phyloP scores from a whole-genome alignment of 2,888 invertebrate genomes.

The Temnothorax unifasciatus region DNA sequence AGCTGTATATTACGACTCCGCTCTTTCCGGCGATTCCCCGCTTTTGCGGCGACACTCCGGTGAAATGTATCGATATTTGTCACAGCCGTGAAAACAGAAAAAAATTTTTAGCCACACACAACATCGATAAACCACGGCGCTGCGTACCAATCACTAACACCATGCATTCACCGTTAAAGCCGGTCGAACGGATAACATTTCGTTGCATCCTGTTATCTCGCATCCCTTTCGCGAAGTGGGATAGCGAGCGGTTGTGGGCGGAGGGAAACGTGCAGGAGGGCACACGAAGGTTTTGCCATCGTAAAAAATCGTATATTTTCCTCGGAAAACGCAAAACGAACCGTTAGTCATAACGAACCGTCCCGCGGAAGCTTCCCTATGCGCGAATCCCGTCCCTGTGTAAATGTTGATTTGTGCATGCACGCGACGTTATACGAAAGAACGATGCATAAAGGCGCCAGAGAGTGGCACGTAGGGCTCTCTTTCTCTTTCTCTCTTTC shows the following conservation, averaged over 20 bases:
- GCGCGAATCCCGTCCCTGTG: constrained; percentile 35
- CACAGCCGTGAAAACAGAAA: constrained; percentile 56
- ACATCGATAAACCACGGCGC: constrained; percentile 51
- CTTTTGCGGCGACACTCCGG: constrained; percentile 38
- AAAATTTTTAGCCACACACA: constrained; percentile 47
- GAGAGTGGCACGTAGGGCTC: neutral
- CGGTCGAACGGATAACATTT: constrained; percentile 66
- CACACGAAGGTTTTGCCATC: constrained; percentile 18
- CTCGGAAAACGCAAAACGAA: constrained; percentile 56
- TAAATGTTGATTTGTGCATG: constrained; percentile 52
- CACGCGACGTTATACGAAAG: constrained; percentile 29
- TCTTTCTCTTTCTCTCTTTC: neutral
- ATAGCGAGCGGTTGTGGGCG: neutral
- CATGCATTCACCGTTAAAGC: constrained; percentile 65
- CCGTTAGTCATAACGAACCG: constrained; percentile 68
- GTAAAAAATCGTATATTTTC: constrained; percentile 65
- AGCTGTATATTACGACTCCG: constrained; percentile 23
- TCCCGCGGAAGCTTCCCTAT: constrained; percentile 37
- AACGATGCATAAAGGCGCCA: constrained; percentile 19
- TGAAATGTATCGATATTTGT: constrained; percentile 58
- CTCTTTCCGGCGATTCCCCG: constrained; percentile 39
- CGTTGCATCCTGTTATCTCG: constrained; percentile 62
- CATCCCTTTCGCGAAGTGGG: constrained; percentile 54
- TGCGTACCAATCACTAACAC: constrained; percentile 40
- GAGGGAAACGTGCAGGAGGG: neutral